Evolutionary conservation across 2,797 vertebrate genomes (phyloP).

Genomic region (Percopsis omiscomaycus): DNA sequence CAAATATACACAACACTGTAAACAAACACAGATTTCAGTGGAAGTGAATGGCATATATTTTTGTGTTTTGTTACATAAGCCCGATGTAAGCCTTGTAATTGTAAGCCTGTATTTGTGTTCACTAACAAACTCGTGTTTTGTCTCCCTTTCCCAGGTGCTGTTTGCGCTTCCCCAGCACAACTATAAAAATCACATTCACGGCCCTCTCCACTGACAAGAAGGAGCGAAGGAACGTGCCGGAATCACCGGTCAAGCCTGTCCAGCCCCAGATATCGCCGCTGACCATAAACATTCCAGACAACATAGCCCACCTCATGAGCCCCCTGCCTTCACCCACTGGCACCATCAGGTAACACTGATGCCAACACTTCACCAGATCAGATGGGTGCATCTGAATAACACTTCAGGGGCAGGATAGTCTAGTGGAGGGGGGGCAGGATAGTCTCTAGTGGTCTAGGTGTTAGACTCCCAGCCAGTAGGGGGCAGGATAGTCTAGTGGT

Average conservation of each 20-base stretch:
- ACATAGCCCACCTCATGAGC: conserved; percentile 96
- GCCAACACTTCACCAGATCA: not conserved
- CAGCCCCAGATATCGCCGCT: conserved; percentile 95
- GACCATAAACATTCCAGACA: conserved; percentile 99
- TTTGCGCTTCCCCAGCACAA: conserved; percentile 98
- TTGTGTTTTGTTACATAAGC: too few relatives aligned
- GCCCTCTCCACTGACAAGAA: conserved; percentile 90
- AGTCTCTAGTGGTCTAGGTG: too few relatives aligned
- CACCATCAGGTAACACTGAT: conserved; percentile 87
- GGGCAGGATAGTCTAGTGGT: too few relatives aligned
- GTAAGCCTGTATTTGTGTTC: not conserved
- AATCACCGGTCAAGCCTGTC: conserved; percentile 90
- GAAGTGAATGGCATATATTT: too few relatives aligned
- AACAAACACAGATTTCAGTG: not conserved
- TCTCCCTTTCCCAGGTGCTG: conserved; percentile 82
- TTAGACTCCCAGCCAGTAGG: too few relatives aligned
- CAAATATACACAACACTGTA: too few relatives aligned
- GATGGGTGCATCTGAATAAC: not conserved
- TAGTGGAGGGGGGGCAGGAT: too few relatives aligned
- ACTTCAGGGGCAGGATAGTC: not conserved
- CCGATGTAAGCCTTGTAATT: too few relatives aligned
- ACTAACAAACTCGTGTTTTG: not conserved
- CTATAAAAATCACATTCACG: conserved; percentile 98
- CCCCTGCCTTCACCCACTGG: conserved; percentile 95
- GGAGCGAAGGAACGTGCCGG: conserved; percentile 89